Base-by-base conservation (phyloP, 2,797 vertebrate species). In the Hypotaenidia philippensis region DNA sequence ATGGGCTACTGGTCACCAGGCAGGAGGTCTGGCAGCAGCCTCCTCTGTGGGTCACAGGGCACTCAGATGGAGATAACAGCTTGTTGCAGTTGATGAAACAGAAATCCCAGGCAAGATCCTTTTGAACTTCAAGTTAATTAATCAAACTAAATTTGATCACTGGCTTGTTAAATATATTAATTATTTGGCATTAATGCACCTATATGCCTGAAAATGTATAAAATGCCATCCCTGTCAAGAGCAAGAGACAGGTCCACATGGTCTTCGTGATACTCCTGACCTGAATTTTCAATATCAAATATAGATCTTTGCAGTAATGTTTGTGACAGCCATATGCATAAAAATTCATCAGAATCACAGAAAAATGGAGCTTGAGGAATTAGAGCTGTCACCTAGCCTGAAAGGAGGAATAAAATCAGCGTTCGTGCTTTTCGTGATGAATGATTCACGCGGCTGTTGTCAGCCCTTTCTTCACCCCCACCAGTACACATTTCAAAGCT, bases 181-280 rank as follows among this genome's bases (percentile, higher is more conserved):
- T 53, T 49, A 14, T 38, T 36, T 65, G 31, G 3, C 3, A 1
- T 87, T 68, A 59, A 56, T 27, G 15, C 11, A 59, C 23, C 31
- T 12, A 1, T 25, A 25, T 57, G 45, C 63, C 23, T 2, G 1
- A 77, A 90, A 94, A 71, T 3, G 3, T 38, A 41, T 40, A 53
- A 80, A 90, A 75, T 34, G 13, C 19, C 2, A 0, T 57, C 34
- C n/a, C 12, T 78, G 23, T 65, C 13, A 78, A 38, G 59, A 81
- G 8, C 0, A 0, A 57, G 27, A 72, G 38, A 21, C 29, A 41
- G 21, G 9, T 0, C 0, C 31, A 11, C 18, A 36, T 2, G 11
- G 23, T 25, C 32, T 77, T 63, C 13, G 10, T 63, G 64, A 47
- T 56, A 49, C 5, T 64, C 45, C n/a, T 2, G 2, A 31, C 13